Evolutionary conservation across 1,140 invertebrate genomes (phyloP), one percentile per base, ranked within the genome.

Genomic region (Melanaphis sacchari): DNA sequence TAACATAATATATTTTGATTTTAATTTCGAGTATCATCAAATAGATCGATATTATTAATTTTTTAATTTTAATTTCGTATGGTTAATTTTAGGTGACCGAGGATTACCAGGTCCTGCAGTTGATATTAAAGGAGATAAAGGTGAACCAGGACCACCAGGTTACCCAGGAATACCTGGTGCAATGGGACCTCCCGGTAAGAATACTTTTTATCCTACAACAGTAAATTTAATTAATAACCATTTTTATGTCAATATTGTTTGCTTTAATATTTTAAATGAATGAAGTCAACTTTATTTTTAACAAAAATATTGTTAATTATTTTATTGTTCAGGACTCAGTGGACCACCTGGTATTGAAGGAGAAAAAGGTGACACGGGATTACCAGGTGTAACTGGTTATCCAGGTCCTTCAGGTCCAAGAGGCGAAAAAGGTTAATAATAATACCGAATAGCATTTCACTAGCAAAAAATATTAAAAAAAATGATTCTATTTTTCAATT

Each of bases 281-380:
- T n/a, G 3, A 31, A 59, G 9, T 31, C 11, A 3, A 22, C 2
- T 66, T 66, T 31, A 15, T 31, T 9, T 66, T 31, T n/a, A 31
- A 66, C 31, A 52, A 54, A 52, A 36, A 38, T 11, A 52, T 22
- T 49, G 22, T 84, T 0, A 76, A 81, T 36, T 84, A 40, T 82
- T 85, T 85, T 7, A 49, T 46, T 36, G 8, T 26, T 82, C 41
- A 93, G 91, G 91, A 40, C 82, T 52, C 46, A 54, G 88, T 84
- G 93, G 94, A 36, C 41, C 24, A 91, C 46, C 82, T 91, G 94
- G 94, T n/a, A 4, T 82, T 38, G 94, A 94, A 92, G 97, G 97
- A 31, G 95, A 96, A 85, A 96, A 96, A 95, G 97, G 97, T 94
- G 96, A 96, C 41, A 94, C 96, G 94, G 98, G 97, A 38, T 94